Evolutionary conservation across 2,113 vertebrate genomes (phyloP).

Genomic region (Garra rufa): DNA sequence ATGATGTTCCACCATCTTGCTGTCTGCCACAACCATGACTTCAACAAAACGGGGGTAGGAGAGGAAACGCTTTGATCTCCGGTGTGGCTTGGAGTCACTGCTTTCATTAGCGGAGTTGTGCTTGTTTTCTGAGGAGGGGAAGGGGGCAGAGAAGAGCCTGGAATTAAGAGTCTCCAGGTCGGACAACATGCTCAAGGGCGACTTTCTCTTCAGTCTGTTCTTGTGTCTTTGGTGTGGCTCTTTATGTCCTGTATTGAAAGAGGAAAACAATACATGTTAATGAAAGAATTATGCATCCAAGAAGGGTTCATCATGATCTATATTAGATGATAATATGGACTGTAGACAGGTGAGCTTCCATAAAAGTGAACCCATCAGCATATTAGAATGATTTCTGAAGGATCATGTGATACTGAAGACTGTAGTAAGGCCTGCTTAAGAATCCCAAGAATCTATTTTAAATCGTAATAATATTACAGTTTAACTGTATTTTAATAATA

Average conservation of each 20-base stretch:
- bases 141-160: conserved; percentile 67
- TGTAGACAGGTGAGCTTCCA: background rate
- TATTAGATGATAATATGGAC: background rate
- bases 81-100: conserved; percentile 80
- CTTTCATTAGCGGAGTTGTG: conserved; percentile 71
- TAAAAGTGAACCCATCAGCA: background rate
- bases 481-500: background rate
- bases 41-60: conserved; percentile 98
- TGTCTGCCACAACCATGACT: conserved; percentile 98
- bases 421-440: too few species aligned
- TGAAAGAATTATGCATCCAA: background rate
- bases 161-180: conserved; percentile 79
- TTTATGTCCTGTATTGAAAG: conserved; percentile 80
- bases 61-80: conserved; percentile 91
- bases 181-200: conserved; percentile 67
- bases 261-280: conserved; percentile 35
- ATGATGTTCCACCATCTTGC: conserved; percentile 94
- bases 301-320: background rate
- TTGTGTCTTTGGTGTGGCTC: conserved; percentile 78
- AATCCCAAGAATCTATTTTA: background rate
- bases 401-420: background rate
- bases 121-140: conserved; percentile 65
- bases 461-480: background rate
- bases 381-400: background rate
- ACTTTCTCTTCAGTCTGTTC: conserved; percentile 67